Evolutionary conservation across 2,797 vertebrate species (phyloP), one percentile per base, ranked within the genome.

Genomic region (Gallinago stenura): DNA sequence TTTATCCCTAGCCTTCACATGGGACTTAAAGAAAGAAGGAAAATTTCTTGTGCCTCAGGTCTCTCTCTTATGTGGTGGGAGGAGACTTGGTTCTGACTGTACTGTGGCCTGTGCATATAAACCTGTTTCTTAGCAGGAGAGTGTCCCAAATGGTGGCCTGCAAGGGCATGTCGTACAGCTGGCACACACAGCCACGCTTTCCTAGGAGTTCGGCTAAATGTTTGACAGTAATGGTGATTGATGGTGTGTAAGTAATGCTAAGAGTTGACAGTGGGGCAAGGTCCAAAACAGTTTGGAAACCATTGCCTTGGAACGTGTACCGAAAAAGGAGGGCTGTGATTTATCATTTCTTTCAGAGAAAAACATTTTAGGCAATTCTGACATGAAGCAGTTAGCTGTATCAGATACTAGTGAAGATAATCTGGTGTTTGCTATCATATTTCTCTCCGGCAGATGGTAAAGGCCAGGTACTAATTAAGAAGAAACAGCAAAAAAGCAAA

Each of bases 271-370:
- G 72, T 61, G 71, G 62, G 72, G 94, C 90, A 94, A 94, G 95
- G 91, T 96, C 96, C 96, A 96, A 94, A 95, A 83, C 83, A 76
- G 72, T 95, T 96, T 96, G 92, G 95, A 97, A 95, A 87, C 83
- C 80, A 94, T 87, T 90, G 85, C 83, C 75, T 92, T 95, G 93
- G 93, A 96, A 90, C 2, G 0, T 71, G 71, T 68, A 66, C 78
- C 89, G 75, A 94, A 95, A 96, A 96, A 92, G n/a, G 71, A 94
- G 75, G 64, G 57, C 89, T 85, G 78, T 92, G 75, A 95, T 96
- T 94, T 96, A 93, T 95, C 56, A 89, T 91, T 96, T 97, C 81
- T 79, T 92, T 89, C 53, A 71, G 84, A 89, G 72, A 80, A 96
- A 93, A 96, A 70, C 56, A 87, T 89, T 97, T 94, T 77, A 92